phyloP scores from a whole-genome alignment of 2,113 vertebrate genomes.

The Corythoichthys haematopterus region DNA sequence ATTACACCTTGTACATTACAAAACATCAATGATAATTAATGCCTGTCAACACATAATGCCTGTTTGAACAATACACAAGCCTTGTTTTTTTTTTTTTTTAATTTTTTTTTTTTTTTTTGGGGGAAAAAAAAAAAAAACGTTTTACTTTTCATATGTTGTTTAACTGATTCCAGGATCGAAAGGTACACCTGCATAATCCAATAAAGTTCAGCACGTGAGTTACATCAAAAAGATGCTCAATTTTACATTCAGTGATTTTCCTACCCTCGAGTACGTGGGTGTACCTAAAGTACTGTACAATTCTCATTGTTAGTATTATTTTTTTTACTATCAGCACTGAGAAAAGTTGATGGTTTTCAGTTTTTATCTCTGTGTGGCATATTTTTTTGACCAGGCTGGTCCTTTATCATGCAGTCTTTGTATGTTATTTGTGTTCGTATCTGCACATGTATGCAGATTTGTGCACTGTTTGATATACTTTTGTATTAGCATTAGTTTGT shows the following conservation, averaged over 20 bases:
- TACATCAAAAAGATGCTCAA: neutral
- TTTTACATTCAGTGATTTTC: neutral
- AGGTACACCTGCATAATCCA: neutral
- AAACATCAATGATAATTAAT: constrained; percentile 40
- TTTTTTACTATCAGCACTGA: neutral
- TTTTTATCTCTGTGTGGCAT: constrained; percentile 36
- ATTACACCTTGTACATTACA: constrained; percentile 37
- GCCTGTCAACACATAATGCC: constrained; percentile 51
- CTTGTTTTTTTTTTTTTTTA: no score
- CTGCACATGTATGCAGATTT: constrained; percentile 11
- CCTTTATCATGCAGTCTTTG: constrained; percentile 26
- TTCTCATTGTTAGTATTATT: neutral
- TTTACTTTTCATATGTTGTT: constrained; percentile 13
- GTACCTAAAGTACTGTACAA: neutral
- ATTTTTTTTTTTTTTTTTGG: no score
- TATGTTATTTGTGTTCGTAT: constrained; percentile 8
- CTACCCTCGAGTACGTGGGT: neutral
- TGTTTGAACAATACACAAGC: constrained; percentile 51
- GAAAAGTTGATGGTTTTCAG: constrained; percentile 32
- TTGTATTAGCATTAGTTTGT: constrained; percentile 47
- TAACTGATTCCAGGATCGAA: neutral
- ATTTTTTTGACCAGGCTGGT: constrained; percentile 34
- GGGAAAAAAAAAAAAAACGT: neutral
- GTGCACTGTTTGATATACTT: constrained; percentile 38
- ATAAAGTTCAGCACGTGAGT: neutral